A percentile compares a stretch with the other conserved stretches of the same genome.
These are phyloP conservation scores for Stomorhina lunata DNA, from an alignment of 2,888 invertebrate genomes.

Conservation along the genomic window DNA sequence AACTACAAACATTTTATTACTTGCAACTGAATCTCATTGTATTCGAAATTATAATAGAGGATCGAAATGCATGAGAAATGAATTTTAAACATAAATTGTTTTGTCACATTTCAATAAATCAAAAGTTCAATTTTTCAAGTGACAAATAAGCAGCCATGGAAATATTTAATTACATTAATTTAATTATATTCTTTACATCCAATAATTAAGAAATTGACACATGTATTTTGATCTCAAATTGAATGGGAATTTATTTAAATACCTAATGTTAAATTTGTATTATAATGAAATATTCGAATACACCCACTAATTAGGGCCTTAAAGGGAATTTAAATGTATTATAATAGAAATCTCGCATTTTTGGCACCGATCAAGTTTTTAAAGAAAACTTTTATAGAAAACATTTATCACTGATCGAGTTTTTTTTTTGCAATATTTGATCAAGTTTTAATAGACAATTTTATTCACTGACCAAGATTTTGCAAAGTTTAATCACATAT, in stretches of 20 bases:
- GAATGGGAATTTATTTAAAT: not conserved
- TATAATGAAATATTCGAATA: conserved; percentile 5
- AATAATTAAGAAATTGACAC: conserved; percentile 26
- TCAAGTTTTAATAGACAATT: too few species aligned
- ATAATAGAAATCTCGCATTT: not conserved
- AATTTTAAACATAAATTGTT: conserved; percentile 51
- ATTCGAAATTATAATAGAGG: conserved; percentile 35
- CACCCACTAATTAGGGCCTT: not conserved
- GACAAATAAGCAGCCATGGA: conserved; percentile 39
- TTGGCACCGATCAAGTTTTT: too few species aligned
- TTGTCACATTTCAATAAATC: conserved; percentile 41
- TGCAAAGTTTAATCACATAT: too few species aligned
- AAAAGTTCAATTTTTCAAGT: conserved; percentile 37
- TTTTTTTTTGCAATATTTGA: too few species aligned
- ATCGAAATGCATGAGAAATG: conserved; percentile 15
- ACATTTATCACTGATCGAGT: too few species aligned
- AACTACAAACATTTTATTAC: not conserved
- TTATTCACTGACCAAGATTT: too few species aligned
- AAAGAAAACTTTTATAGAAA: too few species aligned
- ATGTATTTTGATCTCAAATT: not conserved
- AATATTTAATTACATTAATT: conserved; percentile 25
- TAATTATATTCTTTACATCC: not conserved
- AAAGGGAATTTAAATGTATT: not conserved
- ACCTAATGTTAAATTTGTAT: not conserved
- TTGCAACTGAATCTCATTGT: not conserved